phyloP scores from a whole-genome alignment of 2,797 vertebrate genomes.

The Lindbergichthys nudifrons region DNA sequence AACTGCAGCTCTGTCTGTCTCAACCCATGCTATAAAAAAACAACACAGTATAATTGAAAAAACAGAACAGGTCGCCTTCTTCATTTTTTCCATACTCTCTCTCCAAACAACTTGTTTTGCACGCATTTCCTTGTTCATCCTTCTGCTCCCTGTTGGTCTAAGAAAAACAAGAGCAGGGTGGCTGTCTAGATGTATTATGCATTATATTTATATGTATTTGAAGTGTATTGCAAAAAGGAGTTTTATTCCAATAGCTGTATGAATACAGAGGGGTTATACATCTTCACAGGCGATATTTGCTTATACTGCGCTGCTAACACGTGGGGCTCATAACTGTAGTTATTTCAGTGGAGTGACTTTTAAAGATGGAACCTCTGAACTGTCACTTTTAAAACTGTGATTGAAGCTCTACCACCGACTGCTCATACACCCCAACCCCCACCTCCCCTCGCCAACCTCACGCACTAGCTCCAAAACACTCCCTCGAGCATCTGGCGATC shows the following conservation, averaged over 20 bases:
- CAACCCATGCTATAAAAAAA: conserved; percentile 70
- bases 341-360: conserved; percentile 16
- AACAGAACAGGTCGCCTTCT: conserved; percentile 62
- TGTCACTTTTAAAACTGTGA: conserved; percentile 30
- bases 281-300: conserved; percentile 2
- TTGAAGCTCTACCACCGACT: conserved; percentile 21
- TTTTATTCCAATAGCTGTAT: conserved; percentile 3
- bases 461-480: conserved; percentile 24
- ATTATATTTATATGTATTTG: conserved; percentile 6
- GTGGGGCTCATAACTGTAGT: background rate
- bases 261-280: background rate
- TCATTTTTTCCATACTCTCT: conserved; percentile 13
- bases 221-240: conserved; percentile 10
- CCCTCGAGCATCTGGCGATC: conserved; percentile 60
- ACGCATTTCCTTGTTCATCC: conserved; percentile 24
- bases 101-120: conserved; percentile 62
- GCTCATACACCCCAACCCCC: conserved; percentile 14
- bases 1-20: conserved; percentile 71
- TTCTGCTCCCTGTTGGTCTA: conserved; percentile 21
- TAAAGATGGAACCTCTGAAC: conserved; percentile 15
- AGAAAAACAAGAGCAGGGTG: conserved; percentile 39
- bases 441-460: conserved; percentile 12
- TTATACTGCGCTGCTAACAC: background rate
- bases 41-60: conserved; percentile 68
- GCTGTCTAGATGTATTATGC: conserved; percentile 7